Conservation (phyloP, 2,113 vertebrate genomes). For the Suricata suricatta region DNA sequence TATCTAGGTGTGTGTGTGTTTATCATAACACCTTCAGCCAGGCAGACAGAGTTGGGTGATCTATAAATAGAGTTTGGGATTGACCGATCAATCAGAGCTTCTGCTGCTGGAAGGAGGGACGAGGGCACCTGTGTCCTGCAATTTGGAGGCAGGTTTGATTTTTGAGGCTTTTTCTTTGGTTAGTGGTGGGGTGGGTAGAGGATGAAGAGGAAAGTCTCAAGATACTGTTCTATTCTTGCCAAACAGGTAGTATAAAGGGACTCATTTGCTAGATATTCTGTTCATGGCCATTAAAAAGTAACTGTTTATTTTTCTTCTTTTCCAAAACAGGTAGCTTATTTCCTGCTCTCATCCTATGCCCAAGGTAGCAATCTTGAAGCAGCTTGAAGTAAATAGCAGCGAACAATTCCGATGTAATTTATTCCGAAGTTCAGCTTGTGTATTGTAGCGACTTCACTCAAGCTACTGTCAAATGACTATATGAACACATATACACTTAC, state of each 20-base stretch:
- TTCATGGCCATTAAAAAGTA: not conserved
- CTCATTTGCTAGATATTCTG: not conserved
- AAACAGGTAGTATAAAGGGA: constrained; percentile 9
- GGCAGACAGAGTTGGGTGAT: constrained; percentile 36
- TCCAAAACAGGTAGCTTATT: constrained; percentile 24
- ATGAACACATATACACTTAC: not conserved
- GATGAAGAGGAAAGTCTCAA: not conserved
- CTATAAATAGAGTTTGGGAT: constrained; percentile 1
- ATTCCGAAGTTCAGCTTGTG: not conserved
- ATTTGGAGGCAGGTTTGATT: not conserved
- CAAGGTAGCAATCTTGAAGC: constrained; percentile 28
- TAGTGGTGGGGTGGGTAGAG: not conserved
- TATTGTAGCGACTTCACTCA: not conserved
- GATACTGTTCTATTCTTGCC: not conserved
- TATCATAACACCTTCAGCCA: constrained; percentile 57
- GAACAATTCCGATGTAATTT: constrained; percentile 14
- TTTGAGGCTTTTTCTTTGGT: not conserved
- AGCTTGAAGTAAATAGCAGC: not conserved
- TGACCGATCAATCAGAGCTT: constrained; percentile 42
- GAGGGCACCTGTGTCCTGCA: not conserved
- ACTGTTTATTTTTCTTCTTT: not conserved
- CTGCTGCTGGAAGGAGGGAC: not conserved
- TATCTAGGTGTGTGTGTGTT: constrained; percentile 49
- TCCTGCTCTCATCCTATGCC: not conserved
- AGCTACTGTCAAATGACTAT: not conserved